These are phyloP conservation scores for Chaetoderma sp. DNA, from an alignment of 2,888 invertebrate species.

Conservation along the genomic window DNA sequence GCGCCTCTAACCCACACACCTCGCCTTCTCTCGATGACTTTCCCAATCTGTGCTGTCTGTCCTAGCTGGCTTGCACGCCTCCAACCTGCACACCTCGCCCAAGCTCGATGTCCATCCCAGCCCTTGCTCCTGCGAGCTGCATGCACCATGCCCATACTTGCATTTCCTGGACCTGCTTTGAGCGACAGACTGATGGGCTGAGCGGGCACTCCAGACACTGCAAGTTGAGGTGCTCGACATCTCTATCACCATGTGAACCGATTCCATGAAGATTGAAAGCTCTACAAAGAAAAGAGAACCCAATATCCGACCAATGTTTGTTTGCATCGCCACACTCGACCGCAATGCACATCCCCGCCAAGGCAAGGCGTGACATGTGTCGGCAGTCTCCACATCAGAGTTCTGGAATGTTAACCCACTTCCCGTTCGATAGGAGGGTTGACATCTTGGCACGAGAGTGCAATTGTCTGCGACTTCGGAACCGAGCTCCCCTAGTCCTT, in stretches of 20 bases:
- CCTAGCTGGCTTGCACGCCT: too few species aligned
- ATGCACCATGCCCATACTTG: constrained; percentile 54
- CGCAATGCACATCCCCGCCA: too few species aligned
- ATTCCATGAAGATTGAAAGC: constrained; percentile 69
- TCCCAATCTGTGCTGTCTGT: too few species aligned
- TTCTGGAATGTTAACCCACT: constrained; percentile 70
- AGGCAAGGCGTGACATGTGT: constrained; percentile 29
- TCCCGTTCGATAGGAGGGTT: constrained; percentile 59
- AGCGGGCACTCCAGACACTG: constrained; percentile 68
- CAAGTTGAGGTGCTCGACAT: constrained; percentile 69
- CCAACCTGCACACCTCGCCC: too few species aligned
- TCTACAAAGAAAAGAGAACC: constrained; percentile 71
- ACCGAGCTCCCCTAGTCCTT: constrained; percentile 56
- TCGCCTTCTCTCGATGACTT: too few species aligned
- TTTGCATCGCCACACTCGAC: constrained; percentile 41
- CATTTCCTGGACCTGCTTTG: constrained; percentile 69
- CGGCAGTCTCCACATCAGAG: constrained; percentile 72
- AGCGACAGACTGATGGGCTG: constrained; percentile 73
- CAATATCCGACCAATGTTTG: constrained; percentile 68
- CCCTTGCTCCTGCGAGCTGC: constrained; percentile 49
- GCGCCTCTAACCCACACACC: too few species aligned
- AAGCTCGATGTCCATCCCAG: too few species aligned
- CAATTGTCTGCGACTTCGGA: constrained; percentile 35
- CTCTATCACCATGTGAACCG: constrained; percentile 69
- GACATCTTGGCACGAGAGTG: constrained; percentile 10